Percentiles rank a stretch among this genome's conserved stretches.
These are phyloP conservation scores for Tiliqua scincoides DNA, from an alignment of 2,113 vertebrate species.

Conservation along the genomic window DNA sequence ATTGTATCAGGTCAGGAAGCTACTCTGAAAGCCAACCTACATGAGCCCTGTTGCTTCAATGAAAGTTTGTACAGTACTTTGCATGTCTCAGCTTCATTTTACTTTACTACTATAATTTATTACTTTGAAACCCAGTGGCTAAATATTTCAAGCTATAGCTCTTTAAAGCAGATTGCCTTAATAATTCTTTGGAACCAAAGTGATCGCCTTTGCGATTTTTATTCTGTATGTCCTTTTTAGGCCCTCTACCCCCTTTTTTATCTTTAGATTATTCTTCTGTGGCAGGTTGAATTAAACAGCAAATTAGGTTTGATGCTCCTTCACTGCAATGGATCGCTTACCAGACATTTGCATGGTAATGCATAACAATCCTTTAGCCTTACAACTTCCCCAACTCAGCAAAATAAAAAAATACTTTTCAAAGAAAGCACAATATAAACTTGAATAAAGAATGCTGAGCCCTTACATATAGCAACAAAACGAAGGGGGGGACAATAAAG, in stretches of 20 bases:
- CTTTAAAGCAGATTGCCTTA: background rate
- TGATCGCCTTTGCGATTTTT: background rate
- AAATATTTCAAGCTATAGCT: background rate
- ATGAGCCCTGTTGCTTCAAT: background rate
- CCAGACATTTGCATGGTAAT: background rate
- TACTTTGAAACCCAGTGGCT: constrained; percentile 1
- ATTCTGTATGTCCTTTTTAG: constrained; percentile 16
- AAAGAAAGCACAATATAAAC: background rate
- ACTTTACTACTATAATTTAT: background rate
- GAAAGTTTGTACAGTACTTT: constrained; percentile 2
- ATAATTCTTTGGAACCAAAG: background rate
- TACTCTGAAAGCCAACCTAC: background rate
- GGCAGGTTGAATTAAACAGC: constrained; percentile 20
- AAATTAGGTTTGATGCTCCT: constrained; percentile 3
- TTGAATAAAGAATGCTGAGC: background rate
- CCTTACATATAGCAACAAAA: constrained; percentile 15
- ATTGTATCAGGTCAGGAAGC: background rate
- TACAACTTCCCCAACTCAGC: constrained; percentile 27
- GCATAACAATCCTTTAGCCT: constrained; percentile 9
- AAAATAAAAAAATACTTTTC: constrained; percentile 38
- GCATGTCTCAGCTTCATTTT: background rate
- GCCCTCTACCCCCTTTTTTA: constrained; percentile 17
- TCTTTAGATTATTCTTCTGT: constrained; percentile 18
- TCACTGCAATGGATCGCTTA: background rate
- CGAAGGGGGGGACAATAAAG: constrained; percentile 7